These are phyloP conservation scores for Jaculus jaculus DNA, from an alignment of 2,113 vertebrate genomes.

Conservation along the genomic window DNA sequence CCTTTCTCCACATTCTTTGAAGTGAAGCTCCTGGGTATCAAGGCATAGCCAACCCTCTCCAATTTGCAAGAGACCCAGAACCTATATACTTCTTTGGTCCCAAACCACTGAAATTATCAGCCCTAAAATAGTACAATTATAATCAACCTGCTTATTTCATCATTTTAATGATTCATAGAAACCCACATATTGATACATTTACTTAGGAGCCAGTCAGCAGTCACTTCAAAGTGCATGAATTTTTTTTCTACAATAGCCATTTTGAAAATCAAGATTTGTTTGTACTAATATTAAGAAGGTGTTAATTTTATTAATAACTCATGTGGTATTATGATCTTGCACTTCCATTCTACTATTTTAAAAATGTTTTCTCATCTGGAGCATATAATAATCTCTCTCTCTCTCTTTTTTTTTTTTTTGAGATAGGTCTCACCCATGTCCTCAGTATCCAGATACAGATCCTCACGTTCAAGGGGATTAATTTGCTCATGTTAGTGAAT, in stretches of 20 bases:
- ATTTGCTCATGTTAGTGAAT: neutral
- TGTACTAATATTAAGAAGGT: neutral
- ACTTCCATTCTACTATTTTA: neutral
- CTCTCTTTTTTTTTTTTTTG: neutral
- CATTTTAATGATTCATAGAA: neutral
- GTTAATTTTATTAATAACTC: conserved; percentile 34
- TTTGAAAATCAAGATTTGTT: neutral
- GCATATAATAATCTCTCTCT: neutral
- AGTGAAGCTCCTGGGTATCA: neutral
- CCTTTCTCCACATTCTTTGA: conserved; percentile 27
- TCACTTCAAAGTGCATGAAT: neutral
- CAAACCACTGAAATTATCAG: neutral
- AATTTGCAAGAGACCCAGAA: neutral
- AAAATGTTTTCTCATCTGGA: neutral
- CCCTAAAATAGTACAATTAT: neutral
- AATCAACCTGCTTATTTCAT: neutral
- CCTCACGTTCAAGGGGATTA: neutral
- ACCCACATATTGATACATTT: neutral
- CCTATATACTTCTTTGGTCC: neutral
- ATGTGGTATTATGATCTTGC: neutral
- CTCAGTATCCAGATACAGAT: neutral
- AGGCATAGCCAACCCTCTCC: neutral
- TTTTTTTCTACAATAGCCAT: neutral
- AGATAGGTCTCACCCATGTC: neutral
- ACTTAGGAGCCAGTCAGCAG: neutral